A percentile compares a stretch with the other conserved stretches of the same genome.
Conservation (phyloP, 2,797 vertebrate species). For the Anguilla anguilla region DNA sequence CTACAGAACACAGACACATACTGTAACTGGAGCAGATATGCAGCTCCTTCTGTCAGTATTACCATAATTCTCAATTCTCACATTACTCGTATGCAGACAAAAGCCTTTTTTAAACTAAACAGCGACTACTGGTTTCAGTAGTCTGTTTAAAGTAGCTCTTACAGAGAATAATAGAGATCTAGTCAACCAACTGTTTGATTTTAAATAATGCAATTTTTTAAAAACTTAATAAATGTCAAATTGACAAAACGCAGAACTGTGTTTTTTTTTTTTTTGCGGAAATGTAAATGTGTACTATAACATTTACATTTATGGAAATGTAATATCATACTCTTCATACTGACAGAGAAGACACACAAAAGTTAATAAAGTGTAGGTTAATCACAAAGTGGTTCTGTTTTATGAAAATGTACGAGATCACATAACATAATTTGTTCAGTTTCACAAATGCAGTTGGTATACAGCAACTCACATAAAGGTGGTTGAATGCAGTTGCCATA, state of each 20-base stretch:
- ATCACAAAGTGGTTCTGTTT: background rate
- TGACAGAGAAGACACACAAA: background rate
- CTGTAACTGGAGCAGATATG: background rate
- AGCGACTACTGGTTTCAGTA: background rate
- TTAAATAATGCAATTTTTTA: background rate
- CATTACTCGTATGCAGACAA: too few species aligned
- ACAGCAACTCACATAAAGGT: background rate
- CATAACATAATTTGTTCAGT: background rate
- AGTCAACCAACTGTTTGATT: background rate
- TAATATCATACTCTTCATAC: background rate
- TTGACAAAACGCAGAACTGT: background rate
- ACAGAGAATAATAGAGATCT: background rate
- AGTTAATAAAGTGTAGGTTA: background rate
- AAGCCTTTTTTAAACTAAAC: too few species aligned
- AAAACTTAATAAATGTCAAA: background rate
- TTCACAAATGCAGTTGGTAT: background rate
- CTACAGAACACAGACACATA: background rate
- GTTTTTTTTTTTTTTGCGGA: background rate
- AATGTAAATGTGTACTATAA: background rate
- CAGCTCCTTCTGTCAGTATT: background rate
- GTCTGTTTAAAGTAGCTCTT: background rate
- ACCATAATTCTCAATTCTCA: background rate
- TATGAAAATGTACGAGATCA: background rate
- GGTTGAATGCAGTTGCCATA: conserved; percentile 26
- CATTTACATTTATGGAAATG: background rate